Evolutionary conservation across 2,888 invertebrate species (phyloP), one percentile per base, ranked within the genome.

Genomic region (Abrostola triplasia): DNA sequence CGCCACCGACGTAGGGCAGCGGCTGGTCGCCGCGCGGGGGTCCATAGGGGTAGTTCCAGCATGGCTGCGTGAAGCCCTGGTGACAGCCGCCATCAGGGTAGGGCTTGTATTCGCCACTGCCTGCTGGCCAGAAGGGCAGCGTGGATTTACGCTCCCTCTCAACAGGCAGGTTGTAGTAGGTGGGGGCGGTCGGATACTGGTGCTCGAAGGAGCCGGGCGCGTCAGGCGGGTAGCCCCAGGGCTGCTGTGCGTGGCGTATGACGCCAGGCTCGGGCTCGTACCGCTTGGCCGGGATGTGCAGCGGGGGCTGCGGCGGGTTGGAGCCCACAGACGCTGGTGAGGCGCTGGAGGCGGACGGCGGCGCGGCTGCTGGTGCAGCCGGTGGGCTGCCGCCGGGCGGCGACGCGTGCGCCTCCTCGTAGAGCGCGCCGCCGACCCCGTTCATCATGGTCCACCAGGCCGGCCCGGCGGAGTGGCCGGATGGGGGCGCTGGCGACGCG

Each of bases 261-360:
- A 97, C 97, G 51, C 97, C 96, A 57, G 96, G 96, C 84, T 96
- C 96, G 66, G 95, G 95, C 76, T 95, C 95, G 87, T 95, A 97
- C 80, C 98, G 95, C 93, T 98, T 98, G 85, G 98, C 98, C 77
- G 98, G 98, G 93, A 98, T 98, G 95, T 98, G 98, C 73, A 98
- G 95, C 73, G 97, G 97, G 62, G 97, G 97, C 85, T 96, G 96
- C 68, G 96, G 96, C 67, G 97, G 96, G 92, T 96, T 96, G 88
- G 96, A 96, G 87, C 96, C 95, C 57, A 95, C 96, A 67, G 94
- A 93, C 70, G 96, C 91, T 84, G 96, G 96, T 87, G 95, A 92
- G 86, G 92, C 93, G 93, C 92, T 92, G 85, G 94, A 92, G 69
- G 94, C 93, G 69, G 95, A 93, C 85, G 95, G 90, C 76, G 96